Evolutionary conservation across 1,140 invertebrate species (phyloP), one percentile per base, ranked within the genome.

Genomic region (Whitmania pigra): DNA sequence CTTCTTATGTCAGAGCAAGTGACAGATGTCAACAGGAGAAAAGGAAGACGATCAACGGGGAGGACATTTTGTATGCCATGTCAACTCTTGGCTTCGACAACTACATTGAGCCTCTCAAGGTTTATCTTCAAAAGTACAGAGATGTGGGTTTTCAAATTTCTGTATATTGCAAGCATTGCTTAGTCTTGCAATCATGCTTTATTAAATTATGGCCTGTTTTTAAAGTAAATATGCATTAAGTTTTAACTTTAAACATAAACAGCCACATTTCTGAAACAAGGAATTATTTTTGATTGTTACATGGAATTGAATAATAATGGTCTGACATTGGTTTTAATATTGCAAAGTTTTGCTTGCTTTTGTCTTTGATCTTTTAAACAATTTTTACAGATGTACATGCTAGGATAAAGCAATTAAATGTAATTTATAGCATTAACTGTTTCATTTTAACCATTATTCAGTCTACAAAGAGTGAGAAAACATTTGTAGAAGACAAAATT

Each of bases 11-110:
- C 67, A 84, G 82, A 80, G 94, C 94, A 0, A 94, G 93, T 80
- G 94, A 97, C 79, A 84, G 93, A 31, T 97, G 94, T 84, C 90
- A 95, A 76, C 89, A 95, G 83, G 97, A 99, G 80, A 99, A 98
- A 82, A 84, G 97, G 40, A 99, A 99, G 85, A 99, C 97, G 2
- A 98, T 99, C 29, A 99, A 98, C 78, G 96, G 82, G 29, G 97
- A 99, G 85, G 95, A 73, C 74, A 82, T 98, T 73, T 82, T 97
- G 15, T 97, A 92, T 83, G 95, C 97, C 0, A 96, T 99, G 90
- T 91, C 91, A 60, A 90, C 89, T 5, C 85, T 99, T 20, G 96
- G 96, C 17, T 99, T 99, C 84, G 96, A 99, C 78, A 97, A 94
- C 82, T 99, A 99, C 82, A 90, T 99, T 20, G 95, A 98, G 78